Conservation (phyloP, 2,888 invertebrate species). For the Apamea monoglypha region DNA sequence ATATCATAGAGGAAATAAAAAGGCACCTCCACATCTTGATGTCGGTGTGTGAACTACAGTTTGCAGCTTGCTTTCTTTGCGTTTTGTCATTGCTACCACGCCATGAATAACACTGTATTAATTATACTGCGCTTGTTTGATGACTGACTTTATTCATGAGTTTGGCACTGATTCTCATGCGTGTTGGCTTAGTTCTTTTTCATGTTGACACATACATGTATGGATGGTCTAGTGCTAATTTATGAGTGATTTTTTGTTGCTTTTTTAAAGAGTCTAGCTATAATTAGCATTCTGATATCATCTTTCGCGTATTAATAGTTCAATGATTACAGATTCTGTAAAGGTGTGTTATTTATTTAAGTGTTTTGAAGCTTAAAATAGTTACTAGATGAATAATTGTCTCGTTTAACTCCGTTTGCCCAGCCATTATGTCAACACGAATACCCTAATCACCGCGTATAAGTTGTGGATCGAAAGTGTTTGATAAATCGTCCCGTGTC, state of each 20-base stretch:
- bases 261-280: slow-evolving; percentile 28
- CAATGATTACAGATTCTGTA: slow-evolving; percentile 6
- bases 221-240: slow-evolving; percentile 61
- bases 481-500: slow-evolving; percentile 87
- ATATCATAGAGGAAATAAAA: slow-evolving; percentile 24
- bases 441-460: slow-evolving; percentile 85
- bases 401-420: slow-evolving; percentile 83
- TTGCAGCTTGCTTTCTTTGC: slow-evolving; percentile 78
- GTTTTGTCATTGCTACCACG: slow-evolving; percentile 78
- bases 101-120: slow-evolving; percentile 81
- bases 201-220: slow-evolving; percentile 61
- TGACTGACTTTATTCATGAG: slow-evolving; percentile 80
- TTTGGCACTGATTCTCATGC: slow-evolving; percentile 72
- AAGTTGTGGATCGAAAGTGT: slow-evolving; percentile 88
- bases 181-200: slow-evolving; percentile 62
- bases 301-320: slow-evolving; percentile 25
- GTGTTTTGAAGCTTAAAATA: slow-evolving; percentile 32
- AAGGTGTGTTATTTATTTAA: slow-evolving; percentile 9
- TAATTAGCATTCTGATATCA: slow-evolving; percentile 53
- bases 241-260: slow-evolving; percentile 42
- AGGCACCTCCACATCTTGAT: slow-evolving; percentile 73
- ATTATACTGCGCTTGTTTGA: slow-evolving; percentile 80
- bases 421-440: slow-evolving; percentile 88
- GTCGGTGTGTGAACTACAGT: slow-evolving; percentile 73
- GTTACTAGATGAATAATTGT: slow-evolving; percentile 77